A percentile compares a stretch with the other conserved stretches of the same genome.
These are phyloP conservation scores for Silurus glanis DNA, from an alignment of 2,113 vertebrate species.

Conservation along the genomic window DNA sequence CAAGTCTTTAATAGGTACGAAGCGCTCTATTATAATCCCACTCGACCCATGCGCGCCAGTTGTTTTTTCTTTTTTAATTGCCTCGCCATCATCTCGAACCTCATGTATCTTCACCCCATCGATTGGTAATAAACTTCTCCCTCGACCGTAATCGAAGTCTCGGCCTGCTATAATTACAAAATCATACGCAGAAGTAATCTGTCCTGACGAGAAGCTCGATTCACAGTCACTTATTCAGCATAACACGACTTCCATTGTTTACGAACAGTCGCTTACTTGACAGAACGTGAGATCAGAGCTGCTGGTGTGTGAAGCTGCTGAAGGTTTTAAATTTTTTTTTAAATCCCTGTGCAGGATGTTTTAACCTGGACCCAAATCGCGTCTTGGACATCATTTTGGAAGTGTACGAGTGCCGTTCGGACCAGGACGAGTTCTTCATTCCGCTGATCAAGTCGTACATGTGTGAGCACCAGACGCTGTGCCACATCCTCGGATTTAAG, in stretches of 20 bases:
- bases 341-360: conserved; percentile 79
- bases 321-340: too few relatives aligned
- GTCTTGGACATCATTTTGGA: conserved; percentile 97
- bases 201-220: neutral
- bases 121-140: conserved; percentile 25
- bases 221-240: neutral
- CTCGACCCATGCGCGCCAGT: neutral
- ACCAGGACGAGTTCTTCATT: conserved; percentile 95
- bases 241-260: neutral
- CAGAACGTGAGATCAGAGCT: neutral
- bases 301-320: neutral
- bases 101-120: conserved; percentile 11
- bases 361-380: conserved; percentile 98
- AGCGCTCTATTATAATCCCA: neutral
- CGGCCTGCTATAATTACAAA: conserved; percentile 41
- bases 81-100: conserved; percentile 7
- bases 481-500: conserved; percentile 98
- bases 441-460: conserved; percentile 97
- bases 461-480: conserved; percentile 97
- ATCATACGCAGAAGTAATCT: conserved; percentile 35
- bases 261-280: neutral
- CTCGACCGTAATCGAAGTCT: conserved; percentile 4
- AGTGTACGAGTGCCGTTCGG: conserved; percentile 93
- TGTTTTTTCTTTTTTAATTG: conserved; percentile 19
- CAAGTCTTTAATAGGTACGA: conserved; percentile 96